Conservation (phyloP, 2,797 vertebrate species). For the Cichlasoma orientale region DNA sequence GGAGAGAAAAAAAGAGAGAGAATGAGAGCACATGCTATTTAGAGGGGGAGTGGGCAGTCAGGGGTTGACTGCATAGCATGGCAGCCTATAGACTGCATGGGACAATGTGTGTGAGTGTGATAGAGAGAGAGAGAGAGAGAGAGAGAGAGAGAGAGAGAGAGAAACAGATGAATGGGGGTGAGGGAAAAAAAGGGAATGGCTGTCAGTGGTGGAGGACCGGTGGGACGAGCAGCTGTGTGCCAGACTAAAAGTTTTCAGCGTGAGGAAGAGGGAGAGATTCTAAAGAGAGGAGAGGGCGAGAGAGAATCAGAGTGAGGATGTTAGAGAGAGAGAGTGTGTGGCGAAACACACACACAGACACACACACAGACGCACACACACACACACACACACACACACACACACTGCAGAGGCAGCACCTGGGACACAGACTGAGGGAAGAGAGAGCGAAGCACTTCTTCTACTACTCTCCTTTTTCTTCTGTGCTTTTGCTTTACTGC, state of each 20-base stretch:
- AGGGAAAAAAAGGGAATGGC: constrained; percentile 20
- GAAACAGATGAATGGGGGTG: constrained; percentile 24
- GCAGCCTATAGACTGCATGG: constrained; percentile 59
- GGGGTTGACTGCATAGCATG: constrained; percentile 50
- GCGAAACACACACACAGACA: constrained; percentile 2
- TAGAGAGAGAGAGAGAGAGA: background rate
- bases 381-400: background rate
- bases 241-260: constrained; percentile 79
- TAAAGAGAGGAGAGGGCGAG: constrained; percentile 16
- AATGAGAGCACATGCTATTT: constrained; percentile 49
- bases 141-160: background rate
- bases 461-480: constrained; percentile 42
- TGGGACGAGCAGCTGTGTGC: constrained; percentile 58
- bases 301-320: constrained; percentile 31
- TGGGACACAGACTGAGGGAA: constrained; percentile 72
- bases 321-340: constrained; percentile 20
- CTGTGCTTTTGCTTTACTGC: constrained; percentile 53
- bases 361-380: constrained; percentile 8
- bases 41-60: constrained; percentile 53
- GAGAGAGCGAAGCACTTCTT: constrained; percentile 67
- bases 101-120: constrained; percentile 40
- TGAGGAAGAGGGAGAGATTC: constrained; percentile 37
- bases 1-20: constrained; percentile 37
- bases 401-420: constrained; percentile 81
- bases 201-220: constrained; percentile 44